Evolutionary conservation across 2,888 invertebrate species (phyloP).

Genomic region (Hemistola chrysoprasaria): DNA sequence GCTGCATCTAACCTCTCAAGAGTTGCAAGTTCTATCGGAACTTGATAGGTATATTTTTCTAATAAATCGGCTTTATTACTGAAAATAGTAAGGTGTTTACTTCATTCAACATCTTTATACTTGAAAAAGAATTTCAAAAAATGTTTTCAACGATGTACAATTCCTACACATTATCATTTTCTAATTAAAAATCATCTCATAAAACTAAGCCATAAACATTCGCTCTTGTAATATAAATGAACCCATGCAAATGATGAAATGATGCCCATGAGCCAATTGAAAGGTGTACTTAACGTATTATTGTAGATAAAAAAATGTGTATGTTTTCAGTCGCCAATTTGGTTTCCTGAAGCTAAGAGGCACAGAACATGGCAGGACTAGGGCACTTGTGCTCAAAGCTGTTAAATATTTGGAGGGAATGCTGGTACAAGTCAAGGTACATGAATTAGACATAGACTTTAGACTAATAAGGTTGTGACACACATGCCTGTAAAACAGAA

Average conservation of each 20-base stretch:
- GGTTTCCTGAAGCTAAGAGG: constrained; percentile 93
- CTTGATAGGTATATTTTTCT: constrained; percentile 88
- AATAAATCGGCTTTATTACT: constrained; percentile 4
- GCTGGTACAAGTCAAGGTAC: constrained; percentile 88
- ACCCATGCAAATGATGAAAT: no score
- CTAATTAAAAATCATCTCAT: no score
- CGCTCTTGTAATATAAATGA: no score
- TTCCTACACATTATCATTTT: no score
- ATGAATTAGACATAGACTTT: constrained; percentile 11
- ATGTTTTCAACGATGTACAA: no score
- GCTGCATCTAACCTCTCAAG: constrained; percentile 89
- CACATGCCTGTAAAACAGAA: no score
- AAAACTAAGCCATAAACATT: no score
- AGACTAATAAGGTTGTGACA: no score
- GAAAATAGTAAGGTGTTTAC: background rate
- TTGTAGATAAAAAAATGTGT: background rate
- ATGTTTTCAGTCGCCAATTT: constrained; percentile 93
- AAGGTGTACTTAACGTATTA: no score
- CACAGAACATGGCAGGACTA: constrained; percentile 90
- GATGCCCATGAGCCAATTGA: no score
- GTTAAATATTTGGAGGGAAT: constrained; percentile 93
- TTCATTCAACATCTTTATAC: background rate
- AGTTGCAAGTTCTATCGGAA: constrained; percentile 92
- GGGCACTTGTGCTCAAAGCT: constrained; percentile 91
- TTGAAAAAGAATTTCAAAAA: no score